These are phyloP conservation scores for Agonopterix alstromeriana DNA, from an alignment of 2,888 invertebrate genomes.

Conservation along the genomic window DNA sequence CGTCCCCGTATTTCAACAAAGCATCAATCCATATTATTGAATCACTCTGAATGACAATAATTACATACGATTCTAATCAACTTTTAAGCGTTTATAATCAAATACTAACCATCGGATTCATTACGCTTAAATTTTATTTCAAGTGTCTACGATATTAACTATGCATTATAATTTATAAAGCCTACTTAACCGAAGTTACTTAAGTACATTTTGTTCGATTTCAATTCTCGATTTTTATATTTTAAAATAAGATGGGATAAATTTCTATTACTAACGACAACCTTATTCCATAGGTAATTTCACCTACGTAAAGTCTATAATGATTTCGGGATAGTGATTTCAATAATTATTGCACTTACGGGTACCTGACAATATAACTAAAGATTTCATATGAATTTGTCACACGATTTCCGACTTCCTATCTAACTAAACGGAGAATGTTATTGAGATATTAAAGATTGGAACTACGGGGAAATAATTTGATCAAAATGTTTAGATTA, in stretches of 20 bases:
- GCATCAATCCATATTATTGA: conserved; percentile 14
- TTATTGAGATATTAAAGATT: too few relatives aligned
- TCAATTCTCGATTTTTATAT: conserved; percentile 49
- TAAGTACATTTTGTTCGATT: conserved; percentile 76
- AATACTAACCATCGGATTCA: conserved; percentile 59
- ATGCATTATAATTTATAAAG: conserved; percentile 75
- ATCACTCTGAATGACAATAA: conserved; percentile 16
- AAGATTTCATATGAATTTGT: too few relatives aligned
- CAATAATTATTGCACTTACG: conserved; percentile 41
- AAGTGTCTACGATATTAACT: conserved; percentile 64
- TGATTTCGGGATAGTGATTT: conserved; percentile 30
- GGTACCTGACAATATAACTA: conserved; percentile 23
- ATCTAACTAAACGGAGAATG: too few relatives aligned
- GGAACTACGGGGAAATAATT: too few relatives aligned
- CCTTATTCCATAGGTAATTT: conserved; percentile 55
- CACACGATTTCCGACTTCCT: too few relatives aligned
- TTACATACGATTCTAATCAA: conserved; percentile 57
- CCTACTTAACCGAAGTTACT: conserved; percentile 73
- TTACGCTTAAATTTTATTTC: conserved; percentile 53
- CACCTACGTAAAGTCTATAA: conserved; percentile 38
- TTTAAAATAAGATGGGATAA: conserved; percentile 58
- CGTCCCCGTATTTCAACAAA: conserved; percentile 26
- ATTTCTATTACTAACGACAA: conserved; percentile 64
- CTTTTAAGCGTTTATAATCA: conserved; percentile 62
- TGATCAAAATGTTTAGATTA: too few relatives aligned